Percentiles rank a stretch among this genome's conserved stretches.
Evolutionary conservation across 2,888 invertebrate species (phyloP).

Genomic region (Lucinisca nassula): DNA sequence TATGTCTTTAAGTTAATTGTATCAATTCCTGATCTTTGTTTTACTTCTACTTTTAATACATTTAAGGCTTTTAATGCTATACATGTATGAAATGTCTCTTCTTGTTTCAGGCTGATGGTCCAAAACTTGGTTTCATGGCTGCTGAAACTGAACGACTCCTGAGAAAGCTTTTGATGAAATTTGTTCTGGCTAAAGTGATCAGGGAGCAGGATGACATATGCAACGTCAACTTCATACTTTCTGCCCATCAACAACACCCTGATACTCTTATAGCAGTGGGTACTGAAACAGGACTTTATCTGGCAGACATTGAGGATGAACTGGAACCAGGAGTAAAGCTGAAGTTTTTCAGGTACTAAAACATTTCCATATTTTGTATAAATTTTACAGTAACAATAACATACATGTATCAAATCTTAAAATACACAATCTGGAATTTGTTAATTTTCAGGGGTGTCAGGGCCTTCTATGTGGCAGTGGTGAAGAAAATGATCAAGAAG

Average conservation of each 20-base stretch:
- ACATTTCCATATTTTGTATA: too few species aligned
- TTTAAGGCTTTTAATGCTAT: too few species aligned
- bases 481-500: background rate
- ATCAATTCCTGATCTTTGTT: too few species aligned
- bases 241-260: background rate
- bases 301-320: background rate
- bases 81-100: background rate
- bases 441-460: background rate
- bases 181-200: background rate
- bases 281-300: background rate
- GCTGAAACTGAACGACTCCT: background rate
- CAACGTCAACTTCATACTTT: background rate
- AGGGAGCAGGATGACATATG: background rate
- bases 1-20: too few species aligned
- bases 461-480: background rate
- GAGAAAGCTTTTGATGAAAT: background rate
- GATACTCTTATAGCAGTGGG: background rate
- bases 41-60: too few species aligned
- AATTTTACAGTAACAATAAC: too few species aligned
- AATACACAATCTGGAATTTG: too few species aligned
- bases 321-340: too few species aligned
- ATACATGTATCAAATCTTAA: too few species aligned
- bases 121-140: background rate
- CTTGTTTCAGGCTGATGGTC: background rate
- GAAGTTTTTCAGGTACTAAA: too few species aligned